Base-by-base conservation (phyloP, 2,888 invertebrate species). In the Platycnemis pennipes region DNA sequence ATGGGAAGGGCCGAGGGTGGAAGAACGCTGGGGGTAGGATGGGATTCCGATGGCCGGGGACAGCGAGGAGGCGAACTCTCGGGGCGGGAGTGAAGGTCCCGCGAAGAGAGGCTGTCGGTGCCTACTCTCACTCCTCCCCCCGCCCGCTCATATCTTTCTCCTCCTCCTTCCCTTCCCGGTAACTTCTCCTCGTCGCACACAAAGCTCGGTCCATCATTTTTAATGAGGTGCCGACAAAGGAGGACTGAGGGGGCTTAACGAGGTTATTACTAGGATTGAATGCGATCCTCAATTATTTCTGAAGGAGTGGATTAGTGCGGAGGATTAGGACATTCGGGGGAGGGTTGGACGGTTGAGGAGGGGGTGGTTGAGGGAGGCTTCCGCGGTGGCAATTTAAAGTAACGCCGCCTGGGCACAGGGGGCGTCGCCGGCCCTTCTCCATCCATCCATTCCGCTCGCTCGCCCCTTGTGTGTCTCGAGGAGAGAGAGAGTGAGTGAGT, bases 231-330 rank as follows among this genome's bases (percentile, higher is more conserved):
- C 91, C 91, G 91, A 91, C 91, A 91, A 91, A 91, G 44, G 45
- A 16, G 63, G 91, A 53, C 56, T 19, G 31, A 56, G 44, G 91
- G 26, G 69, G 91, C 91, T 91, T 91, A 91, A 91, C 91, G 91
- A 91, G 91, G 91, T 91, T 91, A 91, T 91, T 91, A 91, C 91
- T 91, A 26, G 91, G 91, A 91, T 91, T 91, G 91, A 91, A 91
- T 69, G 91, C 91, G 91, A 91, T 91, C 91, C 91, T 91, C 91
- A 91, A 91, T 91, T 91, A 91, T 91, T 91, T 91, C 91, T 44
- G 63, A 91, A 91, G 91, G 91, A 91, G 91, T 91, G 91, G 91
- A 91, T 91, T 91, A 91, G 91, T 91, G 37, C 56, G 63, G 91
- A 63, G 91, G 63, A 91, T 91, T 91, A 91, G 42, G 49, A 69